A percentile compares a stretch with the other conserved stretches of the same genome.
Evolutionary conservation across 2,888 invertebrate genomes (phyloP).

Genomic region (Nowickia ferox): DNA sequence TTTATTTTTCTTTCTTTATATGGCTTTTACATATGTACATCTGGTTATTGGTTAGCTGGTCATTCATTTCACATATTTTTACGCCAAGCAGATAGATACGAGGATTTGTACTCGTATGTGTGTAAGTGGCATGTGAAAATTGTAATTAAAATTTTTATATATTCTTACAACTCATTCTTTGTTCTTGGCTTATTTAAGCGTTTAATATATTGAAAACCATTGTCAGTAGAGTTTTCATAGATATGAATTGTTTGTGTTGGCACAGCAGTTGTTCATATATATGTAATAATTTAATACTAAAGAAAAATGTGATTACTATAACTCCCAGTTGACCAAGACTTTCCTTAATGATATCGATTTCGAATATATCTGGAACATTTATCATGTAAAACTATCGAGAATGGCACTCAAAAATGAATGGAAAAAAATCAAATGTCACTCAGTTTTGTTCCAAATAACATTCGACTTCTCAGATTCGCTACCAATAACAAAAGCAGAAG

Average conservation of each 20-base stretch:
- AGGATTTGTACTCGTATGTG: too few relatives aligned
- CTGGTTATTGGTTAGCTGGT: slow-evolving; percentile 1
- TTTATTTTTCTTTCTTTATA: neutral
- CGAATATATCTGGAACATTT: too few relatives aligned
- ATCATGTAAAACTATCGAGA: too few relatives aligned
- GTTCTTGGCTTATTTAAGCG: slow-evolving; percentile 3
- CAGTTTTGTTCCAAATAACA: too few relatives aligned
- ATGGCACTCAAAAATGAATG: too few relatives aligned
- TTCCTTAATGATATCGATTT: too few relatives aligned
- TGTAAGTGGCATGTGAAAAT: slow-evolving; percentile 6
- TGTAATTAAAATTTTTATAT: slow-evolving; percentile 32
- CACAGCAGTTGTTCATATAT: slow-evolving; percentile 6
- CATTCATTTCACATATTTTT: slow-evolving; percentile 19
- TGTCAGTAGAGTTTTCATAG: neutral
- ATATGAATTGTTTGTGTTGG: neutral
- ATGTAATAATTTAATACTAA: slow-evolving; percentile 17
- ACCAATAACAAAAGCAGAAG: too few relatives aligned
- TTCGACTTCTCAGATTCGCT: too few relatives aligned
- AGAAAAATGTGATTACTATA: slow-evolving; percentile 43
- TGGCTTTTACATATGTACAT: slow-evolving; percentile 2
- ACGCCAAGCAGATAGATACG: neutral
- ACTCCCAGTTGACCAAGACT: too few relatives aligned
- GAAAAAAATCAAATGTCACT: too few relatives aligned
- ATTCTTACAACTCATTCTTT: neutral
- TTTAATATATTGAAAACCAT: neutral